These are phyloP conservation scores for Raillietiella orientalis DNA, from an alignment of 2,888 invertebrate species.

Conservation along the genomic window DNA sequence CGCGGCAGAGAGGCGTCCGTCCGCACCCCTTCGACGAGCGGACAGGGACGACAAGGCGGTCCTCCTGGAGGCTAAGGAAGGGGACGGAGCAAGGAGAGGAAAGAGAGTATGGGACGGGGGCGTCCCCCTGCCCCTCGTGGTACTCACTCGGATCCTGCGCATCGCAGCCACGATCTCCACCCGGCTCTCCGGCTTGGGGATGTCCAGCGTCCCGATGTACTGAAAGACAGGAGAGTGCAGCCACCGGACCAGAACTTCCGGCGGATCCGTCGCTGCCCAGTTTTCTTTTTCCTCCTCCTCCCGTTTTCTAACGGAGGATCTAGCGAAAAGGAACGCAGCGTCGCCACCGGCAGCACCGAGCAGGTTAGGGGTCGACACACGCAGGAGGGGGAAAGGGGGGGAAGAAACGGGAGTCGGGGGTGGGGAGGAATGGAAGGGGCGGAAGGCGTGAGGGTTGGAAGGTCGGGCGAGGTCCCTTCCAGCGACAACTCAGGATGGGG, in stretches of 20 bases:
- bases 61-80: neutral
- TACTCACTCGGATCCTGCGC: conserved; percentile 79
- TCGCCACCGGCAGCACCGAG: neutral
- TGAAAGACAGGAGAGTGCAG: conserved; percentile 33
- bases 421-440: too few species aligned
- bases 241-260: too few species aligned
- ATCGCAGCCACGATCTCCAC: conserved; percentile 97
- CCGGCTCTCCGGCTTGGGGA: conserved; percentile 75
- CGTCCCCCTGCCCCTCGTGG: conserved; percentile 17
- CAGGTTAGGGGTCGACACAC: too few species aligned
- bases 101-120: conserved; percentile 9
- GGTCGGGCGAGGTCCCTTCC: too few species aligned
- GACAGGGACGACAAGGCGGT: neutral
- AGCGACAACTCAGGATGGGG: too few species aligned
- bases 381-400: too few species aligned
- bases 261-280: neutral
- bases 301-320: neutral
- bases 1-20: too few species aligned
- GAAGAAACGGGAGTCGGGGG: too few species aligned
- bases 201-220: conserved; percentile 95
- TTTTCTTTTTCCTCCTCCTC: neutral
- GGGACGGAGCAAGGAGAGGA: neutral
- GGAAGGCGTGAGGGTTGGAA: too few species aligned
- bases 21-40: too few species aligned
- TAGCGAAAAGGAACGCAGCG: neutral